Evolutionary conservation across 2,888 invertebrate genomes (phyloP), one percentile per base, ranked within the genome.

Genomic region (Hypomecis atomaria): DNA sequence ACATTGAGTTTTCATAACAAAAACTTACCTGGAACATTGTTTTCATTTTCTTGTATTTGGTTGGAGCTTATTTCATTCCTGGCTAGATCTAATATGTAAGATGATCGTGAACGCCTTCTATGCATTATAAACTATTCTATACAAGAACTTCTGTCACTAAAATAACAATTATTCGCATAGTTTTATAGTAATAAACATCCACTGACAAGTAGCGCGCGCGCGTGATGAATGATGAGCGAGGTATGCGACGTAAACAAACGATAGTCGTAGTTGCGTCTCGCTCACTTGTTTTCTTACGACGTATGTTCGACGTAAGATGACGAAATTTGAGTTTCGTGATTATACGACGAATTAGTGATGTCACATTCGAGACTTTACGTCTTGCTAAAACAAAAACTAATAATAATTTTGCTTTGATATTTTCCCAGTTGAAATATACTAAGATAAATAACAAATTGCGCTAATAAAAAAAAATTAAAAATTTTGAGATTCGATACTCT

Each of bases 401-500:
- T 47, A 33, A 47, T 47, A 47, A 47, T 47, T 47, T 47, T 47
- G 47, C 47, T 47, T 47, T 47, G 13, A 47, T 23, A 47, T 47
- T 47, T 47, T 47, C 47, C 47, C 33, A 47, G 47, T 47, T 47
- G 47, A 23, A 47, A 47, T 40, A 40, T 40, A 40, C 40, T n/a
- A n/a, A n/a, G n/a, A n/a, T n/a, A n/a, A n/a, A n/a, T n/a, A n/a
- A n/a, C n/a, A n/a, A n/a, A n/a, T n/a, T n/a, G n/a, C n/a, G n/a
- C n/a, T n/a, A n/a, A n/a, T n/a, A n/a, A n/a, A n/a, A 59, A 50
- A 49, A 49, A 47, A 47, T n/a, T 23, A 49, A 49, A 55, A 47
- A 47, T 23, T 23, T 33, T 47, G 47, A 44, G 44, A 44, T 44
- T 44, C 44, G 11, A 44, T 44, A 44, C 44, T 40, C 44, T 40